Conservation (phyloP, 1,140 invertebrate genomes). For the Acromyrmex echinatior region DNA sequence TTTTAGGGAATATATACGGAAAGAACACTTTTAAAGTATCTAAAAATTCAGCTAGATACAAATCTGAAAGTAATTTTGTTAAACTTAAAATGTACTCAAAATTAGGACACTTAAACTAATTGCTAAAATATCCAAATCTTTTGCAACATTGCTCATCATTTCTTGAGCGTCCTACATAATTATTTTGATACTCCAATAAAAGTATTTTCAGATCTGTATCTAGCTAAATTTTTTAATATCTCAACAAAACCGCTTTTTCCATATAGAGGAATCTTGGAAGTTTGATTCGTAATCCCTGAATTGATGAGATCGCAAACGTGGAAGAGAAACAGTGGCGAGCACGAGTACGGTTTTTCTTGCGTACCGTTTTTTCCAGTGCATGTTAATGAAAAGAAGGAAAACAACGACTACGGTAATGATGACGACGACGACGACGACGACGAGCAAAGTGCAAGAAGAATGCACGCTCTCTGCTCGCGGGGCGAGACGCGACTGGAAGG, state of each 20-base stretch:
- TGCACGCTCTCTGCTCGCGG: slow-evolving; percentile 62
- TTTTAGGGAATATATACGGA: background rate
- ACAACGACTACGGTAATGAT: background rate
- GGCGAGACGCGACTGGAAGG: slow-evolving; percentile 76
- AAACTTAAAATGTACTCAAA: too few relatives aligned
- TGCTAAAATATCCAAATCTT: too few relatives aligned
- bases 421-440: background rate
- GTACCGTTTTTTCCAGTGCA: slow-evolving; percentile 20
- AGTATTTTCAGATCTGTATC: too few relatives aligned
- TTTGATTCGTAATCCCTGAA: slow-evolving; percentile 11
- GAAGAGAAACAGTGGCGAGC: background rate
- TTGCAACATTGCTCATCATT: too few relatives aligned
- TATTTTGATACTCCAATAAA: too few relatives aligned
- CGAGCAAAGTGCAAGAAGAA: slow-evolving; percentile 30
- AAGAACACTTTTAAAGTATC: too few relatives aligned
- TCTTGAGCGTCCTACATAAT: too few relatives aligned
- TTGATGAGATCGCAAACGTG: slow-evolving; percentile 5
- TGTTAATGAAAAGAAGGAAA: slow-evolving; percentile 6
- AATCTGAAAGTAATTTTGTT: too few relatives aligned
- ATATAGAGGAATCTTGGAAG: background rate
- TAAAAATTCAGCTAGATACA: too few relatives aligned
- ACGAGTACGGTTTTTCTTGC: background rate
- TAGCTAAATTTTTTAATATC: too few relatives aligned
- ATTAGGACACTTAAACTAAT: too few relatives aligned
- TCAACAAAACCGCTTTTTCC: too few relatives aligned